Evolutionary conservation across 2,113 vertebrate genomes (phyloP), one percentile per base, ranked within the genome.

Genomic region (Trematocara zebra): DNA sequence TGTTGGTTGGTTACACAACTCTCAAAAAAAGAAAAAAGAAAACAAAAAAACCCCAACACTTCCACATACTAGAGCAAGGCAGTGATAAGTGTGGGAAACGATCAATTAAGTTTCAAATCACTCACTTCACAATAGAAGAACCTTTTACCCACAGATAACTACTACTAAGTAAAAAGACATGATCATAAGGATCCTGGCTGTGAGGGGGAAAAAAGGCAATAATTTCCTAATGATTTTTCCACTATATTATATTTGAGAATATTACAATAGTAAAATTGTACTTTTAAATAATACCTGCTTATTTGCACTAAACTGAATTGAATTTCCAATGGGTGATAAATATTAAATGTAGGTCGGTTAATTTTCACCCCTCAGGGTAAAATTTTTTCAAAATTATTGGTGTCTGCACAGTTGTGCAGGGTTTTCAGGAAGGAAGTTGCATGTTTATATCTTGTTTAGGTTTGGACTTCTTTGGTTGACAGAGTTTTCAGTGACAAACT

Each of bases 1-100:
- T 42, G 15, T 76, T 76, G 23, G 69, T 17, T 18, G 23, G 26
- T 49, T n/a, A 7, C 17, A 76, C 8, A 74, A 49, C 23, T 74
- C 42, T 76, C 15, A 47, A 76, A 74, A 18, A 28, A 49, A 49
- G 0, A 61, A 18, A 18, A 33, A 26, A 12, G 0, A 56, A 26
- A 8, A 8, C 0, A 15, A 56, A 57, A 11, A 35, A 11, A 0
- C 0, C 26, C 56, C 31, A 0, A 10, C 20, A 74, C 37, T 47
- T 49, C 14, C 69, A 74, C 14, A 74, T 17, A 74, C 14, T 47
- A 28, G 23, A 28, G 23, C 23, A 47, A 17, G 69, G 15, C 23
- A 74, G 42, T 47, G 8, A 26, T 72, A 72, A 72, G 67, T 47
- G 40, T 31, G 15, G 44, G 42, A 76, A 31, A 76, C 2, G 0